Conservation (phyloP, 1,140 invertebrate genomes). For the Aphidius ervi region DNA sequence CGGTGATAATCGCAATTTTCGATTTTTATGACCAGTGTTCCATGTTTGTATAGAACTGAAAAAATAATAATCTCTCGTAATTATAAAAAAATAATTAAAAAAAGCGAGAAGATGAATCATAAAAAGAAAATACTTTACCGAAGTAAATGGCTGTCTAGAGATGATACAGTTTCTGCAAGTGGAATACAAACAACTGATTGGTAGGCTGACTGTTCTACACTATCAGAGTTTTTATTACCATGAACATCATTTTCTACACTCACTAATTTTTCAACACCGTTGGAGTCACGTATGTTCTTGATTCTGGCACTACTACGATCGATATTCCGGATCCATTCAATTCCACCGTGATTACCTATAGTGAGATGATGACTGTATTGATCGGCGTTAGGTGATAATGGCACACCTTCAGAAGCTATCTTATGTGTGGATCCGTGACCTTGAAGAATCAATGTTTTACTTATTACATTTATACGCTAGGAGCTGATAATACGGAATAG, state of each 20-base stretch:
- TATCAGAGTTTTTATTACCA: no score
- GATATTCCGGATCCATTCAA: constrained; percentile 62
- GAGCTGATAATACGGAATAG: no score
- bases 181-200: constrained; percentile 67
- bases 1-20: constrained; percentile 49
- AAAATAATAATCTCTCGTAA: constrained; percentile 10
- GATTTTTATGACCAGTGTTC: constrained; percentile 38
- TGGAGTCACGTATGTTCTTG: no score
- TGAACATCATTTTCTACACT: no score
- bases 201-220: constrained; percentile 47
- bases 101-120: not conserved
- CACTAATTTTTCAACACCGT: no score
- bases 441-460: no score
- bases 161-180: constrained; percentile 58
- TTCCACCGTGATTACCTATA: constrained; percentile 60
- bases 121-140: constrained; percentile 35
- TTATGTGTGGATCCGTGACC: no score
- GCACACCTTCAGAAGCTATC: no score
- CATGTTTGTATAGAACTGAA: constrained; percentile 51
- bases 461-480: no score
- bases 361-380: constrained; percentile 57
- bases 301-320: constrained; percentile 12
- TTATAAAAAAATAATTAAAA: constrained; percentile 1
- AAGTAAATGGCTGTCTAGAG: constrained; percentile 59
- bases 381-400: constrained; percentile 40